Evolutionary conservation across 2,888 invertebrate species (phyloP).

Genomic region (Gordius sp.): DNA sequence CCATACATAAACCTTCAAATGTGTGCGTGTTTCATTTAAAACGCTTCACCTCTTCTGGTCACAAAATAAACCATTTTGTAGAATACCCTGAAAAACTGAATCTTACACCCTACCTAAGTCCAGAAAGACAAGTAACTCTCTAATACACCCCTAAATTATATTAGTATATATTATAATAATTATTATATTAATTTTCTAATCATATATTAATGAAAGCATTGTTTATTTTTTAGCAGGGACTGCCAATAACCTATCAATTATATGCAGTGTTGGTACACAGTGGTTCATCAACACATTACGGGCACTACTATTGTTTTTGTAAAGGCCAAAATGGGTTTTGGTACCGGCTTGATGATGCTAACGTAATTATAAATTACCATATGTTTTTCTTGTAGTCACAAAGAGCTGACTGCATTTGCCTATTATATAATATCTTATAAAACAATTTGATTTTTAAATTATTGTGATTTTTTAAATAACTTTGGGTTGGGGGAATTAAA

Average conservation of each 20-base stretch:
- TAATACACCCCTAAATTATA: background rate
- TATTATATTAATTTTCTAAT: background rate
- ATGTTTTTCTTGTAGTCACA: background rate
- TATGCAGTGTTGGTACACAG: constrained; percentile 14
- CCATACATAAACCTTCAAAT: constrained; percentile 1
- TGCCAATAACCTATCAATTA: background rate
- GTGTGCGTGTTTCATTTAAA: constrained; percentile 10
- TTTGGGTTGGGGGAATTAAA: too few species aligned
- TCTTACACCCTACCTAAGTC: background rate
- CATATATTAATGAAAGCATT: background rate
- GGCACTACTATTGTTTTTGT: constrained; percentile 14
- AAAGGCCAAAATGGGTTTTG: constrained; percentile 14
- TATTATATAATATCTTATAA: background rate
- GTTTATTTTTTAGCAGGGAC: background rate
- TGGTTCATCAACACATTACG: constrained; percentile 2
- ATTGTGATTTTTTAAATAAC: too few species aligned
- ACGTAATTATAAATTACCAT: background rate
- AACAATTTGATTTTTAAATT: background rate
- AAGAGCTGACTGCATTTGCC: background rate
- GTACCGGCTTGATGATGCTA: constrained; percentile 12
- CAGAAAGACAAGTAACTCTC: background rate
- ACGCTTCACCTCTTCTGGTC: background rate
- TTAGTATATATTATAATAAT: background rate
- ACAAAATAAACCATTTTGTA: constrained; percentile 7
- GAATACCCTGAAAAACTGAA: constrained; percentile 11